phyloP scores from a whole-genome alignment of 64 coral and sea anemone species.

The Pachyseris speciosa region DNA sequence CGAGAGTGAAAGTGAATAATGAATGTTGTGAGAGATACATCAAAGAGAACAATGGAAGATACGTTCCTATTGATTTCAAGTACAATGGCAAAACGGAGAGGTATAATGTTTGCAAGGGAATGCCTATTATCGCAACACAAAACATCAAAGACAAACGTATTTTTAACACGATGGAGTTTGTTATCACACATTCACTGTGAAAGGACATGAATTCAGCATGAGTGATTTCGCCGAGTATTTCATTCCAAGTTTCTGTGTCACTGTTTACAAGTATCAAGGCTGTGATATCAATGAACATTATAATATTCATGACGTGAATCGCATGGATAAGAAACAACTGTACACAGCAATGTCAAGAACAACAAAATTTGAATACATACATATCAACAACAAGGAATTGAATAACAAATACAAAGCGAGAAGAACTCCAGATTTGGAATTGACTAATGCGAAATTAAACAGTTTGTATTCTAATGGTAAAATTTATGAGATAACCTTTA shows the following conservation, averaged over 20 bases:
- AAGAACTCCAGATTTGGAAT: neutral
- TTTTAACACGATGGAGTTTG: constrained; percentile 50
- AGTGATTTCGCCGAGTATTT: neutral
- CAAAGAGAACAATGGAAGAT: constrained; percentile 11
- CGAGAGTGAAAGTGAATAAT: neutral
- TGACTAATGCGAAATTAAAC: constrained; percentile 18
- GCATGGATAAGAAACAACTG: constrained; percentile 62
- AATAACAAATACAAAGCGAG: neutral
- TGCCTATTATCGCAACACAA: constrained; percentile 29
- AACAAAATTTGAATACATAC: constrained; percentile 25
- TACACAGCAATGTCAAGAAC: constrained; percentile 43
- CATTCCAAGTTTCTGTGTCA: constrained; percentile 37
- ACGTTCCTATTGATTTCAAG: neutral
- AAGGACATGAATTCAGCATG: neutral
- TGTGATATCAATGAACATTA: constrained; percentile 28
- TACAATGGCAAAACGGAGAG: constrained; percentile 21
- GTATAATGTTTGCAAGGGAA: neutral
- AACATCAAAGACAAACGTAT: constrained; percentile 39
- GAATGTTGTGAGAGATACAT: neutral
- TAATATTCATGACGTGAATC: constrained; percentile 35
- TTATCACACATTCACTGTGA: neutral
- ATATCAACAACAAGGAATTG: constrained; percentile 2
- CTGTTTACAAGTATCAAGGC: constrained; percentile 62
- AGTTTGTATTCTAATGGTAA: constrained; percentile 32
- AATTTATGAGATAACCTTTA: constrained; percentile 53